These are phyloP conservation scores for Petrocephalus schoutedeni DNA, from an alignment of 2,797 vertebrate genomes.

Conservation along the genomic window DNA sequence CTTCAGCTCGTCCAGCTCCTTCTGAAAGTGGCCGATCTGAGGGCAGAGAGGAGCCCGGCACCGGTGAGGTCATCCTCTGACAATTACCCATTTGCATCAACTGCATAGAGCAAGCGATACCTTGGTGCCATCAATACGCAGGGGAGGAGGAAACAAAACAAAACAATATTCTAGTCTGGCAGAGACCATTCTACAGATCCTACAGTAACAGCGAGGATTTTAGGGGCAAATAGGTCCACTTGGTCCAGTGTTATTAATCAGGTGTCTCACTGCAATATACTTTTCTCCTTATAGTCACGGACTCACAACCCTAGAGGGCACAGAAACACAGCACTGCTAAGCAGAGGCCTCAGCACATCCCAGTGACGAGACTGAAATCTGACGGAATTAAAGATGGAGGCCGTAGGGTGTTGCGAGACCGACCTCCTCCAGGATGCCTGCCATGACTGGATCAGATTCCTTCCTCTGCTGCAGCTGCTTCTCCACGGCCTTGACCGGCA, in stretches of 20 bases:
- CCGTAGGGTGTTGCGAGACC: constrained; percentile 11
- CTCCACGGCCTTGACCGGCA: constrained; percentile 60
- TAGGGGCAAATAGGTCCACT: background rate
- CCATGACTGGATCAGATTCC: constrained; percentile 81
- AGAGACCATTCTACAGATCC: background rate
- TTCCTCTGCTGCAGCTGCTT: constrained; percentile 78
- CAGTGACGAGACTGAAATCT: background rate
- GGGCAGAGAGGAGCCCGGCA: background rate
- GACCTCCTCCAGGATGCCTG: constrained; percentile 89
- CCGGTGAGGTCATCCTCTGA: background rate
- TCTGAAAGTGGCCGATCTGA: constrained; percentile 91
- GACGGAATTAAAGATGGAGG: background rate
- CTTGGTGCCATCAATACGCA: background rate
- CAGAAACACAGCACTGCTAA: background rate
- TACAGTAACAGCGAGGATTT: background rate
- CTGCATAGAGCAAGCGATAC: background rate
- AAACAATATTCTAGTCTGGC: background rate
- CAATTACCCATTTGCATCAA: background rate
- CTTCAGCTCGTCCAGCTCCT: constrained; percentile 90
- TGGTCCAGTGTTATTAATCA: background rate
- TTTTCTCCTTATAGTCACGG: background rate
- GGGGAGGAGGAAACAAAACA: background rate
- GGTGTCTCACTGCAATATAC: too few relatives aligned
- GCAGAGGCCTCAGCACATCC: background rate
- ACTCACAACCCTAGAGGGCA: background rate